Percentiles rank a stretch among this genome's conserved stretches.
These are phyloP conservation scores for Speoplatyrhinus poulsoni DNA, from an alignment of 2,113 vertebrate genomes.

Conservation along the genomic window DNA sequence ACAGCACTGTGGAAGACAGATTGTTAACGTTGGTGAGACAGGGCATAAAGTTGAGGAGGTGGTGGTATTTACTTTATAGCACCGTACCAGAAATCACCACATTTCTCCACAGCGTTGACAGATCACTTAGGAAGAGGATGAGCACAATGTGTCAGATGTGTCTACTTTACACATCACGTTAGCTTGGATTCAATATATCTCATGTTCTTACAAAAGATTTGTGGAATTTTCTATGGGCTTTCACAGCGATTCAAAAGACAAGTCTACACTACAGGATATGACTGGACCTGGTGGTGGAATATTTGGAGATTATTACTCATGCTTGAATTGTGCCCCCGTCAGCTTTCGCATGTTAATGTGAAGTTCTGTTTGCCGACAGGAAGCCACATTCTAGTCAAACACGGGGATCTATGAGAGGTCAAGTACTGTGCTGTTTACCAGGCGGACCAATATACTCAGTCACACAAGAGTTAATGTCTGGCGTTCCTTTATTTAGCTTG, in stretches of 20 bases:
- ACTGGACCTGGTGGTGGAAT: neutral
- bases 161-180: no score
- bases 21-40: no score
- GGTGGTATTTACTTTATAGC: no score
- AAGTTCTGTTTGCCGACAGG: constrained; percentile 33
- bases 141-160: no score
- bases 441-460: constrained; percentile 33
- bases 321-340: constrained; percentile 21
- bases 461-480: constrained; percentile 30
- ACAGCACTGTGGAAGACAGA: no score
- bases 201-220: constrained; percentile 38
- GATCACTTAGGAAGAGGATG: no score
- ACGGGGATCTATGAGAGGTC: constrained; percentile 12
- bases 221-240: constrained; percentile 56
- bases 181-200: constrained; percentile 29
- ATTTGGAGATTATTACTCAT: constrained; percentile 38
- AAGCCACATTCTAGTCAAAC: constrained; percentile 20
- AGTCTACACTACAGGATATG: neutral
- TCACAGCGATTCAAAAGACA: constrained; percentile 18
- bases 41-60: no score
- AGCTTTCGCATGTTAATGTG: constrained; percentile 30
- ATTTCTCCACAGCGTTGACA: no score
- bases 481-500: constrained; percentile 58
- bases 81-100: no score
- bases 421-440: constrained; percentile 3